A percentile compares a stretch with the other conserved stretches of the same genome.
Conservation (phyloP, 2,797 vertebrate species). For the Schizothorax lantsangensis region DNA sequence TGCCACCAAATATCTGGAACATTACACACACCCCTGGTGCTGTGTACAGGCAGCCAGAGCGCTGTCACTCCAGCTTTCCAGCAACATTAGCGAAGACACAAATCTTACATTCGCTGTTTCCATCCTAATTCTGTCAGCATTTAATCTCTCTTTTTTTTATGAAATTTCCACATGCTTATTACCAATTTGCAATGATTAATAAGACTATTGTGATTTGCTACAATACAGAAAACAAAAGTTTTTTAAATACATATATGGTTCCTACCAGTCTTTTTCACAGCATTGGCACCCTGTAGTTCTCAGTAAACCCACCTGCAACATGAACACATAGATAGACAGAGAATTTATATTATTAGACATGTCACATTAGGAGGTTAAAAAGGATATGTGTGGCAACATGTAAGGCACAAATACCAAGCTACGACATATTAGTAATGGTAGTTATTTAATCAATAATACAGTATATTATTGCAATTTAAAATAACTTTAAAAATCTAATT, state of each 20-base stretch:
- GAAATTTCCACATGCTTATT: neutral
- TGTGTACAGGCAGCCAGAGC: slow-evolving; percentile 38
- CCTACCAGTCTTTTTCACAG: slow-evolving; percentile 64
- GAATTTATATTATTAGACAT: neutral
- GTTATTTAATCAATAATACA: neutral
- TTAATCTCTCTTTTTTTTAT: neutral
- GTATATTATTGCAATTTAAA: neutral
- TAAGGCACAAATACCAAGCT: neutral
- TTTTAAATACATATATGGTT: neutral
- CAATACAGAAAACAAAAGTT: neutral
- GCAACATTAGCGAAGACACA: slow-evolving; percentile 42
- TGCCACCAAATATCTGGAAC: slow-evolving; percentile 70
- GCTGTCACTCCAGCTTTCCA: slow-evolving; percentile 42
- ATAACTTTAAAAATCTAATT: neutral
- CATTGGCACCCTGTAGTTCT: slow-evolving; percentile 48
- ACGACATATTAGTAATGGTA: neutral
- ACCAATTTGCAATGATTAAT: neutral
- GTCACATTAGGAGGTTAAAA: neutral
- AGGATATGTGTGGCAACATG: neutral
- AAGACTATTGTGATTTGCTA: neutral
- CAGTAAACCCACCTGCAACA: slow-evolving; percentile 58
- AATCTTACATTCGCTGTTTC: slow-evolving; percentile 24
- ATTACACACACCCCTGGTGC: slow-evolving; percentile 66
- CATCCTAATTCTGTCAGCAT: slow-evolving; percentile 31
- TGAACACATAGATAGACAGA: slow-evolving; percentile 33